Evolutionary conservation across 2,797 vertebrate species (phyloP).

Genomic region (Peromyscus attwateri): DNA sequence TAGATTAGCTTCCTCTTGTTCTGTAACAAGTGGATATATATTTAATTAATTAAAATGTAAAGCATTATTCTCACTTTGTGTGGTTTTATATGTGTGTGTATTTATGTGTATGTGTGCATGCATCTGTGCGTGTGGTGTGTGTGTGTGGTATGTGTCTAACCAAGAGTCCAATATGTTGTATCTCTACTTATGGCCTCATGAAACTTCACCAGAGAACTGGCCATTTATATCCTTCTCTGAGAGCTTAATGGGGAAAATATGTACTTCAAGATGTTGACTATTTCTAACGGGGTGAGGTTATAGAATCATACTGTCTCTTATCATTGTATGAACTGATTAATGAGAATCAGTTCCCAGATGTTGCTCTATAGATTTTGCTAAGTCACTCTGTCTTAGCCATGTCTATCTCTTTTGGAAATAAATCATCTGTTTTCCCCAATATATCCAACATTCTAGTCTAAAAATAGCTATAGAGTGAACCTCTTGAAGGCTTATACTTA

Average conservation of each 20-base stretch:
- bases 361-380: neutral
- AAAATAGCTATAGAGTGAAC: neutral
- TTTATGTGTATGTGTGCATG: neutral
- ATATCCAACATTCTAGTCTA: neutral
- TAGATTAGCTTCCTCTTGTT: neutral
- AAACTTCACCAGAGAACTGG: neutral
- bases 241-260: neutral
- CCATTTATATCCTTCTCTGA: fast-evolving
- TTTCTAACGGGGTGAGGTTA: neutral
- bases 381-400: fast-evolving
- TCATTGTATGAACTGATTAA: neutral
- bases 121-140: neutral
- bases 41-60: neutral
- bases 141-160: fast-evolving
- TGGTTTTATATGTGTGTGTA: neutral
- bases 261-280: neutral
- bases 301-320: neutral
- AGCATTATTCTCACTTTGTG: neutral
- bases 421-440: neutral
- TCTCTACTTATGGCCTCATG: neutral
- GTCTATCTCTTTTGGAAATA: neutral
- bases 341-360: neutral
- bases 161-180: neutral
- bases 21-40: neutral
- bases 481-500: neutral